Evolutionary conservation across 1,140 invertebrate genomes (phyloP), one percentile per base, ranked within the genome.

Genomic region (Hylaeus anthracinus): DNA sequence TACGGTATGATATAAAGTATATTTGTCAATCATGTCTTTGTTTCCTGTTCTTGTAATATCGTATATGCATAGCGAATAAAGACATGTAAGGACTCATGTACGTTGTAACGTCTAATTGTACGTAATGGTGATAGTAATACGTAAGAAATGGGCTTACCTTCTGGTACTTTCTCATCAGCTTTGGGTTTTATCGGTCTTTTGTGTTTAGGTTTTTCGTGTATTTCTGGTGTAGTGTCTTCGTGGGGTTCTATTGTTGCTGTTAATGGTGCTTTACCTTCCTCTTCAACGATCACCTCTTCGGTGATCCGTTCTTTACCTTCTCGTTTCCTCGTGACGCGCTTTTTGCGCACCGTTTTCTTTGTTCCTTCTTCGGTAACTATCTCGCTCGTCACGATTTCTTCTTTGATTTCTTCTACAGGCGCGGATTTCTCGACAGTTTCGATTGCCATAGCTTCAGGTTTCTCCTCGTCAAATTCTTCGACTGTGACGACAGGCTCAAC

Each of bases 241-340:
- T 70, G 51, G n/a, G 75, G 39, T 81, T 79, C 67, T 66, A 85
- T 90, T 75, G 92, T 92, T 45, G 87, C 89, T 43, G 85, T 91
- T 86, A 87, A 63, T 14, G 90, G 89, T 88, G 90, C 81, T 87
- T 93, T 90, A 74, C 88, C 90, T 81, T 92, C 89, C 81, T 93
- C 91, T 88, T 92, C 91, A 77, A 92, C 86, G 64, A 77, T 83
- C 41, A 91, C 72, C 86, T 86, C 73, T 90, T 89, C 81, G 83
- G 84, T 87, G 88, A 88, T 77, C 71, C 89, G 84, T 82, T 92
- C 88, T 77, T 71, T 72, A 76, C 64, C 58, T 75, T 89, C 90
- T 45, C 84, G 69, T 76, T 58, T 82, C 69, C 45, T 93, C 91
- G 75, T 93, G 91, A n/a, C 90, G 88, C 72, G 71, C 26, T 80